phyloP scores from a whole-genome alignment of 2,797 vertebrate genomes.

The Bovichtus diacanthus region DNA sequence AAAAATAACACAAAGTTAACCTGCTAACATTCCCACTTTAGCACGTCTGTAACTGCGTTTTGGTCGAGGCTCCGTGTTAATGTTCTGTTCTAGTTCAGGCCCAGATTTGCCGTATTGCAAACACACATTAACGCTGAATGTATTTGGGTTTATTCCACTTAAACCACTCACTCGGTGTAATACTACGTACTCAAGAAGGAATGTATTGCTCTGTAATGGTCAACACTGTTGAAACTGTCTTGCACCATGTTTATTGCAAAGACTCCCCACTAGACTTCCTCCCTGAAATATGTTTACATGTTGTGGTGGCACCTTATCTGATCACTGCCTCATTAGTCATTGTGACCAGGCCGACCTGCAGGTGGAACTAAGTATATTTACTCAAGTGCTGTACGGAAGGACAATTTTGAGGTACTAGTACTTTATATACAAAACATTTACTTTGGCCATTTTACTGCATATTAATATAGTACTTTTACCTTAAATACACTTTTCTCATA shows the following conservation, averaged over 20 bases:
- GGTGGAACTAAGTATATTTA: background rate
- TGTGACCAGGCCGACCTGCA: background rate
- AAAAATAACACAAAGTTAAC: background rate
- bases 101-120: background rate
- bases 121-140: background rate
- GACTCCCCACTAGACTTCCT: background rate
- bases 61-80: background rate
- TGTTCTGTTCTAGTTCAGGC: no score
- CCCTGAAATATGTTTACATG: background rate
- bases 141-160: background rate
- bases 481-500: background rate
- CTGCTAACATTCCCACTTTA: background rate
- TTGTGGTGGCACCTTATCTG: slow-evolving; percentile 6
- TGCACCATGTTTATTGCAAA: slow-evolving; percentile 25
- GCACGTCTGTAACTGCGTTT: background rate
- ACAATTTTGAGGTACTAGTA: background rate
- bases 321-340: slow-evolving; percentile 4
- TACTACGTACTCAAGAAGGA: slow-evolving; percentile 2
- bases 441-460: background rate
- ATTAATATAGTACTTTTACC: background rate
- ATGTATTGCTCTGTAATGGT: slow-evolving; percentile 1
- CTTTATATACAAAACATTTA: background rate
- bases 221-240: slow-evolving; percentile 15
- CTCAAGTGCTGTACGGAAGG: background rate
- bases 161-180: background rate